Conservation (phyloP, 2,888 invertebrate genomes). For the Drosophila algonquin region DNA sequence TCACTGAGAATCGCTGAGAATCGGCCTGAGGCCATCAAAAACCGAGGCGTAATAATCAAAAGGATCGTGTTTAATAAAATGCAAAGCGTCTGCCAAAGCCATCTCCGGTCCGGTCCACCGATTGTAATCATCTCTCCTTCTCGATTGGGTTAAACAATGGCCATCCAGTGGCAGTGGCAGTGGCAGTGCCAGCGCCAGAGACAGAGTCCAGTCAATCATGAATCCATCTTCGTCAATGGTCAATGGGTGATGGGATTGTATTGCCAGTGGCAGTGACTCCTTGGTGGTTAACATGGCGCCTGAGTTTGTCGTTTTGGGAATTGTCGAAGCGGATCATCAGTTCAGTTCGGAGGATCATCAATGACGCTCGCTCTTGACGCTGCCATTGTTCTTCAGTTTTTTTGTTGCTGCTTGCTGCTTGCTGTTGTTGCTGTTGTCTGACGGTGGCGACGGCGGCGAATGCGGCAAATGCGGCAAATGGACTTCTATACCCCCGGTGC, state of each 20-base stretch:
- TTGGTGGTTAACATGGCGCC: slow-evolving; percentile 83
- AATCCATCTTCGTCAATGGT: slow-evolving; percentile 77
- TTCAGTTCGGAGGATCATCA: slow-evolving; percentile 70
- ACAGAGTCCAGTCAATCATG: slow-evolving; percentile 35
- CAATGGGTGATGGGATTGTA: slow-evolving; percentile 39
- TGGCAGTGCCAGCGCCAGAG: not conserved
- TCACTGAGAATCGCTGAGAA: not conserved
- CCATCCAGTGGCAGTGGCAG: slow-evolving; percentile 32
- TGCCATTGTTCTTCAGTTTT: slow-evolving; percentile 52
- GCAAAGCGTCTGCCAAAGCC: slow-evolving; percentile 54
- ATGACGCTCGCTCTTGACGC: slow-evolving; percentile 58
- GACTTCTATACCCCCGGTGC: slow-evolving; percentile 80
- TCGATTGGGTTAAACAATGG: slow-evolving; percentile 64
- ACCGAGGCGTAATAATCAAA: slow-evolving; percentile 55
- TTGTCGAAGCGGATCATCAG: slow-evolving; percentile 78
- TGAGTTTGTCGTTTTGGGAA: slow-evolving; percentile 82
- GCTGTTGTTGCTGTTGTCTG: slow-evolving; percentile 29
- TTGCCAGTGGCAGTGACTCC: slow-evolving; percentile 61
- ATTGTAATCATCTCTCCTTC: slow-evolving; percentile 60
- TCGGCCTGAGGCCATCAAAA: slow-evolving; percentile 34
- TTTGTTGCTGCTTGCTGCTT: slow-evolving; percentile 33
- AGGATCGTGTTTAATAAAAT: slow-evolving; percentile 76
- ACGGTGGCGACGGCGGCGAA: slow-evolving; percentile 49
- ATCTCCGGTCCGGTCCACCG: slow-evolving; percentile 25
- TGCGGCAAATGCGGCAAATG: slow-evolving; percentile 68